Conservation (phyloP, 2,888 invertebrate genomes). For the Drosophila austrosaltans region DNA sequence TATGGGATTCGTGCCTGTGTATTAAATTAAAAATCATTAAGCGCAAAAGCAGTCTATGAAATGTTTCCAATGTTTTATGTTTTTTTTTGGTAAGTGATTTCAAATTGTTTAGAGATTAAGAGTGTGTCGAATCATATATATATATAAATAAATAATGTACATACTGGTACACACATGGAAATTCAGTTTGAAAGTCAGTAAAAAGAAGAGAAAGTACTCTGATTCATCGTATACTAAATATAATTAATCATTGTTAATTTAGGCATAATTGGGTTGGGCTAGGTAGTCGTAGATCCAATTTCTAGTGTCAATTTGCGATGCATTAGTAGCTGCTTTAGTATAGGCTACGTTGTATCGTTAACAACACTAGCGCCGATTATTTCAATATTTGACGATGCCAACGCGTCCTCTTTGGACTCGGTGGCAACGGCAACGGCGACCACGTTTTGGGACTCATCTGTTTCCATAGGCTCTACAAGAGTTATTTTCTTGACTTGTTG, state of each 20-base stretch:
- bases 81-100: constrained; percentile 68
- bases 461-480: constrained; percentile 64
- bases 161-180: background rate
- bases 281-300: constrained; percentile 30
- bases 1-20: constrained; percentile 50
- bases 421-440: constrained; percentile 52
- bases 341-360: constrained; percentile 84
- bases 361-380: constrained; percentile 65
- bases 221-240: constrained; percentile 8
- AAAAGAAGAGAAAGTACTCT: constrained; percentile 8
- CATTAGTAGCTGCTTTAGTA: constrained; percentile 84
- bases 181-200: background rate
- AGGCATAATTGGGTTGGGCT: constrained; percentile 1
- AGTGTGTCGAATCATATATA: no score
- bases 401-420: constrained; percentile 58
- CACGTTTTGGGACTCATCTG: constrained; percentile 60
- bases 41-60: constrained; percentile 66
- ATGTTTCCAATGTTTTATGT: constrained; percentile 62
- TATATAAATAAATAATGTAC: no score
- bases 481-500: constrained; percentile 46
- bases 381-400: constrained; percentile 64
- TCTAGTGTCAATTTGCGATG: constrained; percentile 75
- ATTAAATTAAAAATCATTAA: constrained; percentile 38
- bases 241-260: constrained; percentile 6
- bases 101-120: background rate